Evolutionary conservation across 2,888 invertebrate species (phyloP).

Genomic region (Agonopterix arenella): DNA sequence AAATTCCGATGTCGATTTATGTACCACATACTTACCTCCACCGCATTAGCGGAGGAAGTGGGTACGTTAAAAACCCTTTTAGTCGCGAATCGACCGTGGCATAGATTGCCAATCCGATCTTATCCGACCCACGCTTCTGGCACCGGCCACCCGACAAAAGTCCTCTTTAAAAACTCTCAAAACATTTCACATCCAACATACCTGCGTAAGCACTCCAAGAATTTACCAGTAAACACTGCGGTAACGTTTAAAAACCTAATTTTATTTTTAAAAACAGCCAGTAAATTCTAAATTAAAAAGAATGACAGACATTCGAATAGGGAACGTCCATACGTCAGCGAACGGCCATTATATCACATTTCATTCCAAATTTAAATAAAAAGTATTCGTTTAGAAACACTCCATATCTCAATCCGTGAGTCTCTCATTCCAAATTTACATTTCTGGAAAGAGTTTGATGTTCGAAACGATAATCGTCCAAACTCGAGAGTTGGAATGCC

Average conservation of each 20-base stretch:
- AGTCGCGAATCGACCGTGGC: slow-evolving; percentile 47
- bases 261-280: slow-evolving; percentile 12
- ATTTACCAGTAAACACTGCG: slow-evolving; percentile 4
- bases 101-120: slow-evolving; percentile 39
- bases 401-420: slow-evolving; percentile 60
- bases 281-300: slow-evolving; percentile 22
- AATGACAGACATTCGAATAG: slow-evolving; percentile 28
- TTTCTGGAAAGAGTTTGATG: slow-evolving; percentile 69
- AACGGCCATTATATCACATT: slow-evolving; percentile 51
- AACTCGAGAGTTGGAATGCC: slow-evolving; percentile 55
- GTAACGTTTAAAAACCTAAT: slow-evolving; percentile 1
- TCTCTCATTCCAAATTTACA: slow-evolving; percentile 62
- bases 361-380: slow-evolving; percentile 62
- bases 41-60: slow-evolving; percentile 33
- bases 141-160: slow-evolving; percentile 24
- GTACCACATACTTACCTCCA: not conserved
- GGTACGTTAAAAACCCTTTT: slow-evolving; percentile 40
- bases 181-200: slow-evolving; percentile 27
- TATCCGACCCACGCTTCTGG: slow-evolving; percentile 58
- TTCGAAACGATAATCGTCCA: slow-evolving; percentile 60
- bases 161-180: slow-evolving; percentile 37
- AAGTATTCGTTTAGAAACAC: slow-evolving; percentile 56
- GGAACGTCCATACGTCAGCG: slow-evolving; percentile 46
- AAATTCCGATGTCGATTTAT: no score
- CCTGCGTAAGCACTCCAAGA: slow-evolving; percentile 24